Evolutionary conservation across 2,113 vertebrate genomes (phyloP).

Genomic region (Nasalis larvatus): DNA sequence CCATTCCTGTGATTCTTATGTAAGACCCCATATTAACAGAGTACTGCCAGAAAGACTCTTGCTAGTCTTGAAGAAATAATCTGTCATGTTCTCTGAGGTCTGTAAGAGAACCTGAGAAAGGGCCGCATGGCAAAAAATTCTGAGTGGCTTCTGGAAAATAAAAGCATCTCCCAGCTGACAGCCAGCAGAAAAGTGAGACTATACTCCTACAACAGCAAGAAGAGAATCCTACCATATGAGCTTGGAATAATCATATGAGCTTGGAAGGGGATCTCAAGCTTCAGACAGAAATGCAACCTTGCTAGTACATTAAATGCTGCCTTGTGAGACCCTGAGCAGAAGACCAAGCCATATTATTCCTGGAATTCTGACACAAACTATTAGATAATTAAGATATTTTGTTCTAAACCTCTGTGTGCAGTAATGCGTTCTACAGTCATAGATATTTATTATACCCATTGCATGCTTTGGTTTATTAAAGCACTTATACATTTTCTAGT

Average conservation of each 20-base stretch:
- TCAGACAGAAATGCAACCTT: background rate
- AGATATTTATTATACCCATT: background rate
- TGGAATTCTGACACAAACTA: background rate
- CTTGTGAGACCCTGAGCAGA: background rate
- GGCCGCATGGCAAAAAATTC: accelerated
- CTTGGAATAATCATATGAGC: background rate
- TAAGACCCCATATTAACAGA: background rate
- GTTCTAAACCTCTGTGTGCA: background rate
- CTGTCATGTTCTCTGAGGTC: background rate
- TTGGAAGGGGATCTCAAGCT: background rate
- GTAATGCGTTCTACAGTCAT: background rate
- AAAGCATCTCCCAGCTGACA: background rate
- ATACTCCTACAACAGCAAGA: background rate
- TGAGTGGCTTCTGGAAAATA: background rate
- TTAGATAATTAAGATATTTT: background rate
- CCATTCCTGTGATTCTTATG: background rate
- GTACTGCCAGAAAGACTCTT: background rate
- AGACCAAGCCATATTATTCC: background rate
- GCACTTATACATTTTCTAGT: background rate
- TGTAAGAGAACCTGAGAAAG: background rate
- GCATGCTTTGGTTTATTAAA: background rate
- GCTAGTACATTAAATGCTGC: background rate
- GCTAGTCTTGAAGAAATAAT: background rate
- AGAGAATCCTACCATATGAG: background rate
- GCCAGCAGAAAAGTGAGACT: background rate